These are phyloP conservation scores for Danio albolineatus DNA, from an alignment of 2,797 vertebrate species.

Conservation along the genomic window DNA sequence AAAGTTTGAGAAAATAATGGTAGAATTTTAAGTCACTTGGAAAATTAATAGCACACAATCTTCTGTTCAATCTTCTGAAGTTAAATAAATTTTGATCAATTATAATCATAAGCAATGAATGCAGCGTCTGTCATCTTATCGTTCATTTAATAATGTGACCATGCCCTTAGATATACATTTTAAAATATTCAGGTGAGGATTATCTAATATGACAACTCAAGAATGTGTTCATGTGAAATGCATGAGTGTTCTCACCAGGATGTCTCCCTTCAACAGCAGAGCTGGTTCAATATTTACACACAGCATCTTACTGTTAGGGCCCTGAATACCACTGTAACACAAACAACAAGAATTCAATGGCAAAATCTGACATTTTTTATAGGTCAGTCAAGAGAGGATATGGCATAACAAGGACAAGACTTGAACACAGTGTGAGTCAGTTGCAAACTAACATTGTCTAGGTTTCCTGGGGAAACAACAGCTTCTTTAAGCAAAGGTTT, in stretches of 20 bases:
- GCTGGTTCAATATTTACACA: constrained; percentile 88
- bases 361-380: constrained; percentile 21
- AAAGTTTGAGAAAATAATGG: background rate
- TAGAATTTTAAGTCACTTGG: background rate
- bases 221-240: background rate
- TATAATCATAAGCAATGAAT: background rate
- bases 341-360: constrained; percentile 6
- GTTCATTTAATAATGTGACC: background rate
- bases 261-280: constrained; percentile 89
- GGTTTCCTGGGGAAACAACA: background rate
- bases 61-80: background rate
- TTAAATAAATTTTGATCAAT: background rate
- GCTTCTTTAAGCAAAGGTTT: too few relatives aligned
- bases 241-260: constrained; percentile 83
- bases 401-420: background rate
- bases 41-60: background rate
- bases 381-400: constrained; percentile 4
- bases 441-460: background rate
- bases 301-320: constrained; percentile 80
- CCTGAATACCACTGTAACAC: constrained; percentile 78
- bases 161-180: background rate
- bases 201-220: background rate
- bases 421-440: background rate
- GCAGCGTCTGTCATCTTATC: background rate
- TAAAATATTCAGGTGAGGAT: background rate